Conservation (phyloP, 2,888 invertebrate genomes). For the Patella caerulea region DNA sequence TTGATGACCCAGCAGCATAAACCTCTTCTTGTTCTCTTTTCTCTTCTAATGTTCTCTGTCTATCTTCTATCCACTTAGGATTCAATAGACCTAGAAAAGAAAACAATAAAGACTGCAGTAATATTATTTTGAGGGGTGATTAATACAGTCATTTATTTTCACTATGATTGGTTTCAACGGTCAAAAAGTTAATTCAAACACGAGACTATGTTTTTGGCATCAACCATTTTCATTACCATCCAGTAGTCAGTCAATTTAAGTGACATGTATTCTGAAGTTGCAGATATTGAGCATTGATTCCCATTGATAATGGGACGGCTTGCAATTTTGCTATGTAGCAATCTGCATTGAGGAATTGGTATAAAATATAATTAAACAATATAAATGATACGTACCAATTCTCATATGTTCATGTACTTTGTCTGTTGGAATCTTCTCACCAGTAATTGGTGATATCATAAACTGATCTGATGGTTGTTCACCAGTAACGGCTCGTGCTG, state of each 20-base stretch:
- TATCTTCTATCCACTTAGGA: slow-evolving; percentile 97
- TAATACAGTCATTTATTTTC: too few species aligned
- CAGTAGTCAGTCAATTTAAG: too few species aligned
- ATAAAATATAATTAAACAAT: too few species aligned
- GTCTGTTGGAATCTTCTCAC: slow-evolving; percentile 95
- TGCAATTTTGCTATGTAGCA: too few species aligned
- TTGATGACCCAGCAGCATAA: slow-evolving; percentile 80
- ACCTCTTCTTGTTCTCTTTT: slow-evolving; percentile 92
- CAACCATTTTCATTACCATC: too few species aligned
- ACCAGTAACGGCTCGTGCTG: slow-evolving; percentile 49
- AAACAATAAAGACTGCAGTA: background rate
- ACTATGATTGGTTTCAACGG: too few species aligned
- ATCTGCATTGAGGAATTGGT: too few species aligned
- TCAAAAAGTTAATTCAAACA: too few species aligned
- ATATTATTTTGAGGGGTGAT: background rate
- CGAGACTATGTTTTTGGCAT: too few species aligned
- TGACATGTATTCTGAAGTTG: too few species aligned
- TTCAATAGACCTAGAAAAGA: slow-evolving; percentile 82
- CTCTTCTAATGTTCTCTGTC: slow-evolving; percentile 93
- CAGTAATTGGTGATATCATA: slow-evolving; percentile 97
- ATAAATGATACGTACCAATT: slow-evolving; percentile 74
- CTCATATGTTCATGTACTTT: slow-evolving; percentile 99
- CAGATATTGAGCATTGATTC: too few species aligned
- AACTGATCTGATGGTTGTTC: slow-evolving; percentile 74
- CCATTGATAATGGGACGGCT: too few species aligned